phyloP scores from a whole-genome alignment of 2,113 vertebrate genomes.

The Hypocryptadius cinnamomeus region DNA sequence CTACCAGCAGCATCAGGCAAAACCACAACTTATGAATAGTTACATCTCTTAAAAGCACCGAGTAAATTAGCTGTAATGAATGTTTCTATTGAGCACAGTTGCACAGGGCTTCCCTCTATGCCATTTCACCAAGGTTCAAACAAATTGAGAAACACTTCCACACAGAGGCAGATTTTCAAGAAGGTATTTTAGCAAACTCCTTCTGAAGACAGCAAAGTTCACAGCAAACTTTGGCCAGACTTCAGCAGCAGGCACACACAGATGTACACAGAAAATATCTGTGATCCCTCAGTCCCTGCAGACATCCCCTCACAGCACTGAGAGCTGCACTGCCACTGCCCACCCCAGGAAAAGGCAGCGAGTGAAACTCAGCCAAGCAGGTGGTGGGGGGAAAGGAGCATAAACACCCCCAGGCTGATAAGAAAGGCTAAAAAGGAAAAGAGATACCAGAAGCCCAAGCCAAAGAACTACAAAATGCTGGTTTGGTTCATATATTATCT shows the following conservation, averaged over 20 bases:
- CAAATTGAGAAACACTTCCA: not conserved
- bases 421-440: not conserved
- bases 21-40: slow-evolving; percentile 37
- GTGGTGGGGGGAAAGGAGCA: not conserved
- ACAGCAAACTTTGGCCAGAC: not conserved
- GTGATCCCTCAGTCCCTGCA: not conserved
- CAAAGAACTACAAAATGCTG: not conserved
- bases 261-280: not conserved
- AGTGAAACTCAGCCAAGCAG: not conserved
- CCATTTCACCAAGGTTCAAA: slow-evolving; percentile 33
- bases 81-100: slow-evolving; percentile 13
- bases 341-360: not conserved
- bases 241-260: not conserved
- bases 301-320: not conserved
- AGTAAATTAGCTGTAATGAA: slow-evolving; percentile 46
- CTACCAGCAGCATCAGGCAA: slow-evolving; percentile 44
- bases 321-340: not conserved
- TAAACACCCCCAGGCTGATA: not conserved
- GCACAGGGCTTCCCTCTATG: slow-evolving; percentile 10
- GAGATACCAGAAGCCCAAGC: not conserved
- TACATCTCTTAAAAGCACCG: slow-evolving; percentile 11
- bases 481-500: not conserved
- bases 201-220: not conserved
- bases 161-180: not conserved
- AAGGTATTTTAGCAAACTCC: not conserved